These are phyloP conservation scores for Gnatocerus cornutus DNA, from an alignment of 2,888 invertebrate genomes.

Conservation along the genomic window DNA sequence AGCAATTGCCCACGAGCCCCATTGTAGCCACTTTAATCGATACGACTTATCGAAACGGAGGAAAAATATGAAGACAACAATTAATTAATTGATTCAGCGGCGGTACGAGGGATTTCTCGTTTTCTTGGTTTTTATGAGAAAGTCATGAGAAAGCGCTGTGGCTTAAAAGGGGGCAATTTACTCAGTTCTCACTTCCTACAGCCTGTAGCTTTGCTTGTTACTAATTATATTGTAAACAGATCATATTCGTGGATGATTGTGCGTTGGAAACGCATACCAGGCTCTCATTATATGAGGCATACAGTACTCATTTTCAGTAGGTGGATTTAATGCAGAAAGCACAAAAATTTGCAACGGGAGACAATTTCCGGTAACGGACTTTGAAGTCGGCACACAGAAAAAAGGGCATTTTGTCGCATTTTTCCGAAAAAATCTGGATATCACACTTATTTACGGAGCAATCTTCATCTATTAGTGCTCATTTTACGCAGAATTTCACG, in stretches of 20 bases:
- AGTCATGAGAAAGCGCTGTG: slow-evolving; percentile 42
- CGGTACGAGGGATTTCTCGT: slow-evolving; percentile 16
- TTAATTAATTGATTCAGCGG: slow-evolving; percentile 32
- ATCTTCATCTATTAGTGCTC: too few species aligned
- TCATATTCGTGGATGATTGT: slow-evolving; percentile 43
- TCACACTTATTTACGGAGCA: too few species aligned
- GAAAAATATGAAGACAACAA: slow-evolving; percentile 36
- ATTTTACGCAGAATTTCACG: too few species aligned
- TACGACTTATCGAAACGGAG: slow-evolving; percentile 31
- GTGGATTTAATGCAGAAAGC: slow-evolving; percentile 10
- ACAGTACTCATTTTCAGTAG: slow-evolving; percentile 24
- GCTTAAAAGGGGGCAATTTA: slow-evolving; percentile 39
- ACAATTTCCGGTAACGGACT: too few species aligned
- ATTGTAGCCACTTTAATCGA: slow-evolving; percentile 47
- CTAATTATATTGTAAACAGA: slow-evolving; percentile 45
- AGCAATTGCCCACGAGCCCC: slow-evolving; percentile 48
- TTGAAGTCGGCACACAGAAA: too few species aligned
- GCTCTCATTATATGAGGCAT: slow-evolving; percentile 32
- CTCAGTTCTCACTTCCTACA: slow-evolving; percentile 44
- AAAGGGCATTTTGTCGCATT: too few species aligned
- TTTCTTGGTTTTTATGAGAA: slow-evolving; percentile 12
- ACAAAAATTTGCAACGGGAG: slow-evolving; percentile 2
- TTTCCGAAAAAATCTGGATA: too few species aligned
- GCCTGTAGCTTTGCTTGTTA: slow-evolving; percentile 22
- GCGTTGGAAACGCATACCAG: slow-evolving; percentile 31